Conservation (phyloP, 30 jellyfish, hydroid and myxozoan genomes). For the Catostylus mosaicus region DNA sequence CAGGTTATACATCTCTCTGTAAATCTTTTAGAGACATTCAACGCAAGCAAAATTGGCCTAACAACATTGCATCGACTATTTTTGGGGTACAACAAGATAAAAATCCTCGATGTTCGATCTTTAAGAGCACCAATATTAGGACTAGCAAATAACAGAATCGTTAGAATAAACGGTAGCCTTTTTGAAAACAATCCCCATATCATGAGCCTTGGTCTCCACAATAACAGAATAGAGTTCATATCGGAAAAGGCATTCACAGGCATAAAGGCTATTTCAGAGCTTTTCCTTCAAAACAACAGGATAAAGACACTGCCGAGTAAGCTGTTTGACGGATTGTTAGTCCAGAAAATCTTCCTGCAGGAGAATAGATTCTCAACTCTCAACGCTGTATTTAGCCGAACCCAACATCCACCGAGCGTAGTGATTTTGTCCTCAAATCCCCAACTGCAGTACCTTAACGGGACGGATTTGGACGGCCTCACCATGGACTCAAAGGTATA, state of each 20-base stretch:
- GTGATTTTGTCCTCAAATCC: slow-evolving; percentile 22
- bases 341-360: background rate
- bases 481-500: slow-evolving; percentile 8
- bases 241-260: slow-evolving; percentile 33
- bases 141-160: background rate
- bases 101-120: background rate
- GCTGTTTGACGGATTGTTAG: slow-evolving; percentile 6
- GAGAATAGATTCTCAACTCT: slow-evolving; percentile 18
- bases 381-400: slow-evolving; percentile 21
- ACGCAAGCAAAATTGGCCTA: background rate
- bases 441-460: slow-evolving; percentile 7
- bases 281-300: slow-evolving; percentile 25
- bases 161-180: slow-evolving; percentile 5
- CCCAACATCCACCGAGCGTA: background rate
- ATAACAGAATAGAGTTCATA: slow-evolving; percentile 16
- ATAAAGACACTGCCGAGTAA: slow-evolving; percentile 20
- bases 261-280: background rate
- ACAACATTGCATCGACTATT: background rate
- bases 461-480: background rate
- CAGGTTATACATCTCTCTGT: background rate
- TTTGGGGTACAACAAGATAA: background rate
- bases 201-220: background rate
- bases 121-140: background rate
- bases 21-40: background rate
- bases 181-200: background rate